Conservation (phyloP, 2,888 invertebrate genomes). For the Drosophila mimetica region DNA sequence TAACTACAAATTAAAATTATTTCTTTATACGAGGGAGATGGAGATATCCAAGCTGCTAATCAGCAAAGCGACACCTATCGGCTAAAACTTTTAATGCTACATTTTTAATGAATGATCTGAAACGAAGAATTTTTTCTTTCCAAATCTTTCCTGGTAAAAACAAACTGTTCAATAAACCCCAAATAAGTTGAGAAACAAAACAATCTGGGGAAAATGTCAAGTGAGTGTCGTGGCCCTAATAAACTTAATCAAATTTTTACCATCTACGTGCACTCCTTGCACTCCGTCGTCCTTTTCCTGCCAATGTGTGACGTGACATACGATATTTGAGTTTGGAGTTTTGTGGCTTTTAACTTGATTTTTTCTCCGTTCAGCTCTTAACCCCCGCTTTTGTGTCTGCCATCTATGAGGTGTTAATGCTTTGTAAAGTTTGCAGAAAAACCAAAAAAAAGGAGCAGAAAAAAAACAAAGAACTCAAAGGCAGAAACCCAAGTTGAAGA, state of each 20-base stretch:
- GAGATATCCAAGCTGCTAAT: too few species aligned
- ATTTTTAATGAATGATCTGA: too few species aligned
- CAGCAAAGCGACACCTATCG: too few species aligned
- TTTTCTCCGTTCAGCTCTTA: constrained; percentile 10
- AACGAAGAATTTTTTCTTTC: too few species aligned
- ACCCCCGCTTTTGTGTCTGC: constrained; percentile 34
- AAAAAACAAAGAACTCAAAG: constrained; percentile 1
- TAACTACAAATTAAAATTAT: too few species aligned
- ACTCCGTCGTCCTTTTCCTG: constrained; percentile 12
- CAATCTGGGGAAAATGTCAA: constrained; percentile 26
- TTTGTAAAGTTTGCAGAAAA: constrained; percentile 41
- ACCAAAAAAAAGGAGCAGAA: neutral
- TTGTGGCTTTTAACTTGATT: constrained; percentile 46
- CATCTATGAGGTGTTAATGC: constrained; percentile 51
- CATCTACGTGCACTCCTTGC: constrained; percentile 35
- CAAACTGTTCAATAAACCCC: constrained; percentile 16
- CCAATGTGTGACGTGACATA: constrained; percentile 49
- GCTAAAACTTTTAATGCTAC: too few species aligned
- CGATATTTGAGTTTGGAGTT: constrained; percentile 55
- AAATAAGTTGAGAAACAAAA: constrained; percentile 3
- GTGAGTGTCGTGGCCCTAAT: constrained; percentile 32
- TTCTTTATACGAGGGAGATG: too few species aligned
- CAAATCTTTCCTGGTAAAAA: too few species aligned
- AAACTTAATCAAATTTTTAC: constrained; percentile 38
- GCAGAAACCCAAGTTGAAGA: constrained; percentile 28